Conservation (phyloP, 2,113 vertebrate genomes). For the Gallinago jamesoni region DNA sequence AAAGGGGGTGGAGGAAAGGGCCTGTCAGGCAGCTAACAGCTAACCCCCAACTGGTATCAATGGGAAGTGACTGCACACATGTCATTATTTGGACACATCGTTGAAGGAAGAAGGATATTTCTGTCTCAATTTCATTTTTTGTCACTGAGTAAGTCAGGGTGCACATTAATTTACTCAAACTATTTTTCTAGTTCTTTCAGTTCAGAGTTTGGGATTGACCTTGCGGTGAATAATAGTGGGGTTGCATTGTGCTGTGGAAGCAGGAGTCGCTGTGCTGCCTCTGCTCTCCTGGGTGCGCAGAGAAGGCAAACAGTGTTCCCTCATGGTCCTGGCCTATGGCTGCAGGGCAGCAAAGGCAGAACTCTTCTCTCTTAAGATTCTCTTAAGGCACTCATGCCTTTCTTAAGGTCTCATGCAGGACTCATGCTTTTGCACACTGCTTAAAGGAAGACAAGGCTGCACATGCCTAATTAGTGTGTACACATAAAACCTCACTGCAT, state of each 20-base stretch:
- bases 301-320: not conserved
- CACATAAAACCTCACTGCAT: not conserved
- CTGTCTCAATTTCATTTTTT: not conserved
- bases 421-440: not conserved
- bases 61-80: not conserved
- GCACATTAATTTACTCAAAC: not conserved
- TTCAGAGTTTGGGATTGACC: not conserved
- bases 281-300: not conserved
- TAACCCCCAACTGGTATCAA: not conserved
- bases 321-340: not conserved
- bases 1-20: not conserved
- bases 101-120: not conserved
- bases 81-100: not conserved
- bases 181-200: not conserved
- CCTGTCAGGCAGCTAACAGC: not conserved
- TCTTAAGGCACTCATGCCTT: not conserved
- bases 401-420: not conserved
- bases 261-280: not conserved
- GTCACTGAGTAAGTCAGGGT: accelerated
- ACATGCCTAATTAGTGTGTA: accelerated
- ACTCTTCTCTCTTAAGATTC: not conserved
- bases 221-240: not conserved
- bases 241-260: not conserved
- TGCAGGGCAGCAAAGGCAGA: not conserved
- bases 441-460: not conserved